phyloP scores from a whole-genome alignment of 1,140 invertebrate genomes.

The Tetraneura akinire region DNA sequence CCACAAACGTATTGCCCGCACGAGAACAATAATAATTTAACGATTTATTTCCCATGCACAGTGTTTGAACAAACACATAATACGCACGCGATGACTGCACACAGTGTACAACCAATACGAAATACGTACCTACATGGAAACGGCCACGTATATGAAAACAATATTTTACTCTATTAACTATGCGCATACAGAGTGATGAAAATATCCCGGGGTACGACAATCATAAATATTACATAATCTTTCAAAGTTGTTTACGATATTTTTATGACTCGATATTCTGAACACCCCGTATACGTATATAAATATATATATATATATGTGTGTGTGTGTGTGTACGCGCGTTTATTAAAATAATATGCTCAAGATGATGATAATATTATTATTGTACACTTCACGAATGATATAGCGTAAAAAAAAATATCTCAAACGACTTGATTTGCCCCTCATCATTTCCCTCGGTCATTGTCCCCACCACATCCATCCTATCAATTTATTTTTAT shows the following conservation, averaged over 20 bases:
- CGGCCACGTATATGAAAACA: neutral
- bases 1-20: neutral
- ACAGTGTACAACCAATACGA: conserved; percentile 11
- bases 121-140: neutral
- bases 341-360: neutral
- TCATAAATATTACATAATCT: too few species aligned
- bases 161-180: neutral
- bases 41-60: conserved; percentile 22
- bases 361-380: neutral
- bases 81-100: neutral
- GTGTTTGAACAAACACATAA: conserved; percentile 20
- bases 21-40: conserved; percentile 12
- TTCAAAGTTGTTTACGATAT: too few species aligned
- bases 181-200: too few species aligned
- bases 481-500: neutral
- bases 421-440: neutral
- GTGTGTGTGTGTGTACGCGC: neutral
- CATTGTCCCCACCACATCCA: neutral
- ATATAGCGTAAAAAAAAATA: conserved; percentile 7
- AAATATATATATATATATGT: too few species aligned
- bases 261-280: too few species aligned
- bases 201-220: too few species aligned
- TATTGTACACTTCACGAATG: conserved; percentile 4
- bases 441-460: neutral
- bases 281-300: too few species aligned